Base-by-base conservation (phyloP, 92 coral and sea anemone genomes). In the Zoanthus sociatus region DNA sequence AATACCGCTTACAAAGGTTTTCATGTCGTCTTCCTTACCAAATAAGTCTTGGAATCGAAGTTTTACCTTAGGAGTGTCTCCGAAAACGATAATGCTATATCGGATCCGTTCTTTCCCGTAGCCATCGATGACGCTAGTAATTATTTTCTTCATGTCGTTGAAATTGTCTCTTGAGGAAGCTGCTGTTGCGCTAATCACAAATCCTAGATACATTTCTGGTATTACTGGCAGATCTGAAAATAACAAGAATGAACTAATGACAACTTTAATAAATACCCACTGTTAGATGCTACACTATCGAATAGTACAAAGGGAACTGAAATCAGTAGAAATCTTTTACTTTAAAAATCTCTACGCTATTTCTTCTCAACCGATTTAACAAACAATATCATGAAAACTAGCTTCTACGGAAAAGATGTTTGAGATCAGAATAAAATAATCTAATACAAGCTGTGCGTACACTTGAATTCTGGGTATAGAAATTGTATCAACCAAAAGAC, bases 101-200 rank as follows among this genome's bases (percentile, higher is more conserved):
- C 94, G 93, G 55, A 95, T 92, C 47, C 91, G 82, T 51, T 93
- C 93, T 89, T 93, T 92, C 12, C 95, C 94, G 68, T 92, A 94
- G 0, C 91, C 89, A 70, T 93, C 93, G 37, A 94, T 92, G 26
- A 94, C 48, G 33, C 89, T 87, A 46, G 85, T 90, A 14, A 94
- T 86, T 5, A 90, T 83, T 14, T 89, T 90, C 54, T 88, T 89
- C 78, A 88, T 89, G 42, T 89, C 91, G 14, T 84, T 86, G 15
- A 82, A 88, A 75, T 83, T 89, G 46, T 88, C 88, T 4, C 64
- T 47, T 58, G 98, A 90, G 12, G 88, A 85, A 31, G 89, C 71
- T 32, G 93, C 93, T 3, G 96, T 84, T 11, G 99, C 88, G n/a
- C 97, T 89, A 74, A 96, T 82, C n/a, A 92, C 90, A 67, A 96